Conservation (phyloP, 2,888 invertebrate species). For the Lasioglossum zephyrum region DNA sequence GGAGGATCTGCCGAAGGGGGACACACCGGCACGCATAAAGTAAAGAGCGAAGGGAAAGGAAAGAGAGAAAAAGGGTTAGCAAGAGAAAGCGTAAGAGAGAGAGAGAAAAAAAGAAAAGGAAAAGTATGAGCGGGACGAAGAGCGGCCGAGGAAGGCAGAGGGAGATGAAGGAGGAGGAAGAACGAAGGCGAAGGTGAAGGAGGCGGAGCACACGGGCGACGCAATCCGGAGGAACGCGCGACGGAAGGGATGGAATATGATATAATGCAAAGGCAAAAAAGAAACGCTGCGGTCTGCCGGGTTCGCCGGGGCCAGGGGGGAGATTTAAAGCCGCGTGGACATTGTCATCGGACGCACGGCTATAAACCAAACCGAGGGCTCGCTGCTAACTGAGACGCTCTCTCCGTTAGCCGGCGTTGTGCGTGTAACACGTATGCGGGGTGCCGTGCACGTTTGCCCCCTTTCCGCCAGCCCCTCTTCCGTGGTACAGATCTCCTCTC, state of each 20-base stretch:
- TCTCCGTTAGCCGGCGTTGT: slow-evolving; percentile 48
- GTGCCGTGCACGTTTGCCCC: slow-evolving; percentile 51
- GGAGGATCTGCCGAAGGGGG: slow-evolving; percentile 54
- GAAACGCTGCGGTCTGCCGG: slow-evolving; percentile 55
- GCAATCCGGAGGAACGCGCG: slow-evolving; percentile 66
- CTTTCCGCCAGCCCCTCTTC: slow-evolving; percentile 1
- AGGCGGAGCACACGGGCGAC: slow-evolving; percentile 59
- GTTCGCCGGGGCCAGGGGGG: slow-evolving; percentile 44
- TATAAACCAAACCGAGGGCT: slow-evolving; percentile 75
- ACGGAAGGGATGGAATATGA: slow-evolving; percentile 79
- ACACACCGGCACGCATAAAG: slow-evolving; percentile 75
- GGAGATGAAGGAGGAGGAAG: slow-evolving; percentile 11
- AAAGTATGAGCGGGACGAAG: slow-evolving; percentile 7
- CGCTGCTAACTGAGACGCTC: slow-evolving; percentile 73
- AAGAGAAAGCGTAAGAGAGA: not conserved
- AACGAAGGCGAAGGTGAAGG: slow-evolving; percentile 49
- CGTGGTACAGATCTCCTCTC: slow-evolving; percentile 48
- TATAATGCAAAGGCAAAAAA: slow-evolving; percentile 74
- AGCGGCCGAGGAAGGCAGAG: slow-evolving; percentile 4
- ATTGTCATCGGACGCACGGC: slow-evolving; percentile 80
- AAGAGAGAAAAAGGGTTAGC: slow-evolving; percentile 11
- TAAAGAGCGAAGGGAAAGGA: slow-evolving; percentile 57
- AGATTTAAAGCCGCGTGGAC: slow-evolving; percentile 80
- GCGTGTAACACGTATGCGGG: slow-evolving; percentile 65
- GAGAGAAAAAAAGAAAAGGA: slow-evolving; percentile 20